Evolutionary conservation across 2,888 invertebrate genomes (phyloP).

Genomic region (Xiphydria camelus): DNA sequence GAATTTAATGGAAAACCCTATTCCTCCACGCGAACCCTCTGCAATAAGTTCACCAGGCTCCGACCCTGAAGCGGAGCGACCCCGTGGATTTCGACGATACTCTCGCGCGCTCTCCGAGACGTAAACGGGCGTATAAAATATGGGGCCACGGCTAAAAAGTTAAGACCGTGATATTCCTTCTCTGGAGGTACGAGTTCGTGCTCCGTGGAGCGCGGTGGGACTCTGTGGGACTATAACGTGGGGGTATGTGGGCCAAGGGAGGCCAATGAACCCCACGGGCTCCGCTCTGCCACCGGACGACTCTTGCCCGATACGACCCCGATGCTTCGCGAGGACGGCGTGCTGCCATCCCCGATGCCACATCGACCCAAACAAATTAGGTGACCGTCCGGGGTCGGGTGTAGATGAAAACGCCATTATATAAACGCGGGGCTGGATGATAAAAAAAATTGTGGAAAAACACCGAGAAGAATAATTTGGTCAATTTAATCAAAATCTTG

Average conservation of each 20-base stretch:
- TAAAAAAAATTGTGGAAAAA: too few relatives aligned
- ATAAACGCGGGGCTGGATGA: too few relatives aligned
- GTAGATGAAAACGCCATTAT: too few relatives aligned
- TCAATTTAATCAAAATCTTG: too few relatives aligned
- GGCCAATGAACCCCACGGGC: slow-evolving; percentile 25
- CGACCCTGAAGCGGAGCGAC: too few relatives aligned
- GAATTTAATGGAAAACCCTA: too few relatives aligned
- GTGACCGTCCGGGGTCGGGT: too few relatives aligned
- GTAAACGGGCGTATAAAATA: not conserved
- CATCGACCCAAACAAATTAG: slow-evolving; percentile 13
- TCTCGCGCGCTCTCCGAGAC: too few relatives aligned
- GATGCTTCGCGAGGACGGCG: slow-evolving; percentile 9
- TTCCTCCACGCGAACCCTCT: too few relatives aligned
- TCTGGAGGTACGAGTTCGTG: slow-evolving; percentile 1
- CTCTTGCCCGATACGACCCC: slow-evolving; percentile 15
- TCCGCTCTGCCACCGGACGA: slow-evolving; percentile 12
- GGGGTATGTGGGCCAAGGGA: slow-evolving; percentile 31
- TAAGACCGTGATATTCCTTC: not conserved
- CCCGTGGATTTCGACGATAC: not conserved
- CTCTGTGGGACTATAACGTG: not conserved
- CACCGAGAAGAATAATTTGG: too few relatives aligned
- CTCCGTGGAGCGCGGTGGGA: too few relatives aligned
- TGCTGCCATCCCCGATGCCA: slow-evolving; percentile 7
- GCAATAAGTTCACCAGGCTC: too few relatives aligned
- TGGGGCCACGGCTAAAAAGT: not conserved